Evolutionary conservation across 2,888 invertebrate species (phyloP), one percentile per base, ranked within the genome.

Genomic region (Heteromurus nitidus): DNA sequence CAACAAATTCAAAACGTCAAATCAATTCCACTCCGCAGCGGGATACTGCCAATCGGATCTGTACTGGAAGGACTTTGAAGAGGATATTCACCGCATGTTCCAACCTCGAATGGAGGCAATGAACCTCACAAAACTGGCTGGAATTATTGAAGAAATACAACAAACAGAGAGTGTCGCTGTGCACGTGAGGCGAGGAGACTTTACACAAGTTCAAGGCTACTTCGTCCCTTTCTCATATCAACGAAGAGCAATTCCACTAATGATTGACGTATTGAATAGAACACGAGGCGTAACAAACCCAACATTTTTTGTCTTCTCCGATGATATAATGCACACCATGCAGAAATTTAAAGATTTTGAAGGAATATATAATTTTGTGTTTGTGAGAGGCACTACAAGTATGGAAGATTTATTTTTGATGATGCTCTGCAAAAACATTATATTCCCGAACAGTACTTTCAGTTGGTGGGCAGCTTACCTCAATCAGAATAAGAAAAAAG

Each of bases 111-210:
- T 31, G 5, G 28, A 44, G 7, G 16, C 53, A 0, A 0, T 62
- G 5, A 44, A 62, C 18, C 26, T 7, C 9, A 11, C 13, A 0
- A 18, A 28, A 20, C 2, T 65, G 0, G 16, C 30, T 13, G 16
- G 44, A 1, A 31, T 55, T 16, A 53, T 44, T 1, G 5, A 77
- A 2, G 9, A 20, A 42, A 36, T 72, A n/a, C 20, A 47, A 22
- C 26, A 2, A 2, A 30, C 47, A 7, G 77, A 82, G 22, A 85
- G 83, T 60, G 83, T 85, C 0, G 69, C 80, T 1, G 73, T 83
- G 24, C 85, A 85, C 30, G 58, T 82, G 22, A 64, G 85, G 16
- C 31, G 75, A 22, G 83, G 83, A 2, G 82, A 85, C 24, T 80
- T 82, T n/a, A 1, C 5, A 1, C 50, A 13, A 2, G 31, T 7